Evolutionary conservation across 2,888 invertebrate genomes (phyloP), one percentile per base, ranked within the genome.

Genomic region (Yponomeuta cagnagella): DNA sequence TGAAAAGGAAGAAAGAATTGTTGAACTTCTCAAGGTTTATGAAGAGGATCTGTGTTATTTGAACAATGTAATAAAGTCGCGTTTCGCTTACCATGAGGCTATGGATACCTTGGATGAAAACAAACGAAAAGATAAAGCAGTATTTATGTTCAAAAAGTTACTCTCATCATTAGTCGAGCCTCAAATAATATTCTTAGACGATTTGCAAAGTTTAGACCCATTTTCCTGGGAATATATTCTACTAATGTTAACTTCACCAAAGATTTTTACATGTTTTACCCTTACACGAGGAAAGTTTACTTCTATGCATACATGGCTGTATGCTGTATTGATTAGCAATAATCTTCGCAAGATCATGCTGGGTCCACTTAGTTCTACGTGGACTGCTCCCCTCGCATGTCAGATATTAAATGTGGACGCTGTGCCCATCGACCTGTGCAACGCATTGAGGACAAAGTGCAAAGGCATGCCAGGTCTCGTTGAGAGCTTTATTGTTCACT

Each of bases 391-490:
- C 43, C 82, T 95, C 48, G 93, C 93, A 48, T 95, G 95, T 74
- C 94, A 94, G 82, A 89, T 94, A 76, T 82, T 95, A 73, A 92
- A 93, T 69, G 94, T 94, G 0, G 82, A 87, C 69, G 95, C 93
- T 1, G 93, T 95, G 31, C 91, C 94, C 0, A 80, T 79, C 68
- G 90, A 93, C 71, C 81, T 95, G 70, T 90, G 93, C 72, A 84
- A 86, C 79, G 89, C 92, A 58, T 81, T 93, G 2, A 79, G 76
- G 72, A 76, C 77, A 65, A 92, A 89, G 79, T 93, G 93, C 75
- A 87, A 89, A 74, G 92, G 93, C 48, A 79, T 88, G 74, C 93
- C 94, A 1, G 93, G 94, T 10, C 84, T 92, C 73, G 86, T 93
- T 37, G 93, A 94, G 79, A 86, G 86, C 73, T 93, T 92, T 73